These are phyloP conservation scores for Hippoglossus hippoglossus DNA, from an alignment of 2,797 vertebrate species.

Conservation along the genomic window DNA sequence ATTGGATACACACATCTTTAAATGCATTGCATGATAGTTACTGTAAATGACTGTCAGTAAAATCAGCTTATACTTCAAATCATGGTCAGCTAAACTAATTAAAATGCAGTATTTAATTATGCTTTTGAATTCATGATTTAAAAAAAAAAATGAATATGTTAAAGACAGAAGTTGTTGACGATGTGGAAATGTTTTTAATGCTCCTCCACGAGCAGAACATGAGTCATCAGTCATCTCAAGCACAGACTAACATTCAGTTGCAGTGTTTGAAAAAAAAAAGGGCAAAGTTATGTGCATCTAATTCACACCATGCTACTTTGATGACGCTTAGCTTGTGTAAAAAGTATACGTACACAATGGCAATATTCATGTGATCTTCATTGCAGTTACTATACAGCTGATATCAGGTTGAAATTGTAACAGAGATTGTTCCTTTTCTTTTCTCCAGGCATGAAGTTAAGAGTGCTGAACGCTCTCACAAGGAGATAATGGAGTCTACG, in stretches of 20 bases:
- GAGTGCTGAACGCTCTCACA: conserved; percentile 83
- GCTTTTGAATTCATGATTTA: background rate
- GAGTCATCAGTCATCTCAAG: conserved; percentile 4
- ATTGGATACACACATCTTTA: no score
- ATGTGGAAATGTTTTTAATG: background rate
- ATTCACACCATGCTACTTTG: conserved; percentile 1
- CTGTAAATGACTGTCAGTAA: no score
- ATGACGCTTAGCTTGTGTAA: no score
- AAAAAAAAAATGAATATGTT: conserved; percentile 2
- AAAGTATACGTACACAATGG: background rate
- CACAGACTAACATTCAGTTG: conserved; percentile 15
- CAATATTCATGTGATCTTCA: no score
- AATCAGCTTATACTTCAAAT: no score
- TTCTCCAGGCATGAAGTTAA: conserved; percentile 90
- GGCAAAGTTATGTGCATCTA: background rate
- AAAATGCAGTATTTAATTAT: no score
- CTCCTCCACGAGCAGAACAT: conserved; percentile 16
- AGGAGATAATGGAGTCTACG: conserved; percentile 86
- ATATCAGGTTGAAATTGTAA: no score
- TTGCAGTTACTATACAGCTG: no score
- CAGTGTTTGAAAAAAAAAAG: conserved; percentile 13
- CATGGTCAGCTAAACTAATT: no score
- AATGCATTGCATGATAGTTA: no score
- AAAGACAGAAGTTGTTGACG: conserved; percentile 1
- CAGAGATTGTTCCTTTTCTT: background rate